Evolutionary conservation across 2,797 vertebrate genomes (phyloP).

Genomic region (Stomatorhinus walkeri): DNA sequence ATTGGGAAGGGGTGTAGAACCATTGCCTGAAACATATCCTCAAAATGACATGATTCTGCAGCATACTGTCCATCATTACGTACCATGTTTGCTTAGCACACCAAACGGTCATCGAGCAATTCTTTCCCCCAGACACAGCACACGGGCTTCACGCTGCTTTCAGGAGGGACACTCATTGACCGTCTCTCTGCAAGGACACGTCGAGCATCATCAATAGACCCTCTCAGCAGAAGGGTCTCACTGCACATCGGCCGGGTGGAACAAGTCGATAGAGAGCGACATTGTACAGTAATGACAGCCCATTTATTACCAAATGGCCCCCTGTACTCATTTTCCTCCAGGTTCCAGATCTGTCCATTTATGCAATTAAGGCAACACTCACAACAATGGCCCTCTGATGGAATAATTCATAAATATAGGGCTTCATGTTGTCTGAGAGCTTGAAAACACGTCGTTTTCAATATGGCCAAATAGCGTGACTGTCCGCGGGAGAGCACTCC

Average conservation of each 20-base stretch:
- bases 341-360: conserved; percentile 19
- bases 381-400: conserved; percentile 12
- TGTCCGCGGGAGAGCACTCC: not conserved
- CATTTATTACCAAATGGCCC: conserved; percentile 21
- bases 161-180: conserved; percentile 10
- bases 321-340: not conserved
- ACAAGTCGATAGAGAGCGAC: not conserved
- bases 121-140: not conserved
- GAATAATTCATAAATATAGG: not conserved
- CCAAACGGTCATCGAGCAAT: not conserved
- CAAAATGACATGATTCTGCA: not conserved
- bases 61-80: not conserved
- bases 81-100: not conserved
- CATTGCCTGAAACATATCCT: not conserved
- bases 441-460: not conserved
- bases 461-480: not conserved
- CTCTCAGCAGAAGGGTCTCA: conserved; percentile 13
- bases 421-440: not conserved
- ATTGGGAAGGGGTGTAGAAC: not conserved
- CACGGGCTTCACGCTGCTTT: not conserved
- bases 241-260: not conserved
- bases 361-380: conserved; percentile 28
- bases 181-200: not conserved
- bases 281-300: conserved; percentile 26
- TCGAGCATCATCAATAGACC: not conserved